phyloP scores from a whole-genome alignment of 64 coral and sea anemone species.

The Trachythela sp. region DNA sequence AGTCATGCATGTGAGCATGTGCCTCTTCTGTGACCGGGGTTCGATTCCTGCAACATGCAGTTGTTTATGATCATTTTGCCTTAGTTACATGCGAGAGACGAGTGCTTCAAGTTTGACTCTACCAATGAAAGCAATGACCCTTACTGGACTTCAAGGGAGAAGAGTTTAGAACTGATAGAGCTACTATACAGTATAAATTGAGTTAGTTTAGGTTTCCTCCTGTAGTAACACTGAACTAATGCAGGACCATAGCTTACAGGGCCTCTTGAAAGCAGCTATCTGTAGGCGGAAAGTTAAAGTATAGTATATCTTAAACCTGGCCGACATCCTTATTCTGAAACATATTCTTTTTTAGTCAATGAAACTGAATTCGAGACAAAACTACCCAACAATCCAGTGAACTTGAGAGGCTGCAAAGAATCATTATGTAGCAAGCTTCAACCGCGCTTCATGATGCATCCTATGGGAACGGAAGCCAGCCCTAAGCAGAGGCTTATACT shows the following conservation, averaged over 20 bases:
- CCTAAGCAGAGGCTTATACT: not conserved
- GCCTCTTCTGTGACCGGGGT: too few species aligned
- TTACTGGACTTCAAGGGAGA: not conserved
- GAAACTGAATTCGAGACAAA: not conserved
- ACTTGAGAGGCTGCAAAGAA: not conserved
- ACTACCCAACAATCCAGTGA: not conserved
- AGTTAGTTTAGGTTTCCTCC: not conserved
- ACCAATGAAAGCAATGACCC: too few species aligned
- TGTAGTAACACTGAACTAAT: too few species aligned
- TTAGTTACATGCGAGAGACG: too few species aligned
- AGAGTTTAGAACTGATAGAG: not conserved
- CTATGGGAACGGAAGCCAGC: not conserved
- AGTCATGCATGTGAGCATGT: too few species aligned
- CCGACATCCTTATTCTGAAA: not conserved
- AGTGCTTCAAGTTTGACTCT: too few species aligned
- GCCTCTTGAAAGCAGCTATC: too few species aligned
- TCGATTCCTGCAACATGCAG: too few species aligned
- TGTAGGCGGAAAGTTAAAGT: too few species aligned
- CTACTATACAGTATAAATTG: not conserved
- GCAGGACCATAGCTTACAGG: too few species aligned
- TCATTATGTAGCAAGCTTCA: not conserved
- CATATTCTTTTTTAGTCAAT: not conserved
- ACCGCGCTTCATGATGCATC: not conserved
- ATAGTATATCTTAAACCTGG: too few species aligned
- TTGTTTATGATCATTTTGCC: too few species aligned